These are phyloP conservation scores for Synergus itoensis DNA, from an alignment of 2,888 invertebrate species.

Conservation along the genomic window DNA sequence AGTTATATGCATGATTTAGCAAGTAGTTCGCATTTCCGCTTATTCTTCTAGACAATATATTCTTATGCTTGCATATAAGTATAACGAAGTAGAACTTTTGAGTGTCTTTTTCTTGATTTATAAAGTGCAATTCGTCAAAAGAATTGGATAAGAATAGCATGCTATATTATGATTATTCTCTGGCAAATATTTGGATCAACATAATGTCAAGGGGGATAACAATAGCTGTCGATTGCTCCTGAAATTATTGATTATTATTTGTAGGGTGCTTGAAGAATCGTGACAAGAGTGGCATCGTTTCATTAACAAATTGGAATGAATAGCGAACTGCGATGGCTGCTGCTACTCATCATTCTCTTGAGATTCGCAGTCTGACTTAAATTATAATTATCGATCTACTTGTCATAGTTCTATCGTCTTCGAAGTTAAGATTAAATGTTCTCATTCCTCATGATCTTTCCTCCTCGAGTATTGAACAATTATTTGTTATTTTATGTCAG, in stretches of 20 bases:
- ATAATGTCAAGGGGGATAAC: conserved; percentile 63
- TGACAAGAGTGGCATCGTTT: conserved; percentile 21
- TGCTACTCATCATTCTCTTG: conserved; percentile 23
- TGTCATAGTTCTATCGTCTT: conserved; percentile 3
- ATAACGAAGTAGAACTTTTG: not conserved
- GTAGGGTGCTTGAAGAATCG: not conserved
- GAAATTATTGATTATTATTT: conserved; percentile 56
- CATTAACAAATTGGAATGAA: conserved; percentile 24
- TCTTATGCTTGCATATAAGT: not conserved
- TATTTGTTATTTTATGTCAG: conserved; percentile 10
- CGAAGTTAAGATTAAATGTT: conserved; percentile 19
- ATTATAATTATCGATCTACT: conserved; percentile 21
- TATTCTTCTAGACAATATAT: not conserved
- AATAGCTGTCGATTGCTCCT: conserved; percentile 55
- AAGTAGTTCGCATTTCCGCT: not conserved
- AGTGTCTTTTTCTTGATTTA: not conserved
- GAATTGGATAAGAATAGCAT: not conserved
- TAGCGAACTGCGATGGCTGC: not conserved
- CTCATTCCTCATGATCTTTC: not conserved
- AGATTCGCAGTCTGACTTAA: conserved; percentile 27
- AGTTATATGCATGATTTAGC: not conserved
- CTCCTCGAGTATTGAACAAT: not conserved
- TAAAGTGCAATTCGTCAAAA: not conserved
- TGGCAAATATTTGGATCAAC: conserved; percentile 51
- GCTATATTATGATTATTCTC: conserved; percentile 12